Conservation (phyloP, 1,140 invertebrate species). For the Micrasema minimum region DNA sequence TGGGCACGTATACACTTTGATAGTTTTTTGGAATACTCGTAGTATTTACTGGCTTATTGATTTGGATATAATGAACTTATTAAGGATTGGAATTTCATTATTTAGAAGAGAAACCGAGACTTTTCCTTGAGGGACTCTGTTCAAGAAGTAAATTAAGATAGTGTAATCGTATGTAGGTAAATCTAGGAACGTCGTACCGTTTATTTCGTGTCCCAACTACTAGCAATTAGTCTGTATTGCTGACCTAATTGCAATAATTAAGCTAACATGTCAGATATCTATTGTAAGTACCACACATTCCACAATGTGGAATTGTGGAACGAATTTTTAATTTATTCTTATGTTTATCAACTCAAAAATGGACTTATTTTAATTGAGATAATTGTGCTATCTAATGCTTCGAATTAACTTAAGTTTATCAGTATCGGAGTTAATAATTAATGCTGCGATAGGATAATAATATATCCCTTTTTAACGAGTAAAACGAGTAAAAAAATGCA, state of each 20-base stretch:
- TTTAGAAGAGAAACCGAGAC: too few species aligned
- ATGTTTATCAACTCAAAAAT: conserved; percentile 16
- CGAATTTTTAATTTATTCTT: conserved; percentile 7
- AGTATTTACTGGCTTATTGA: too few species aligned
- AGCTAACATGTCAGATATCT: conserved; percentile 52
- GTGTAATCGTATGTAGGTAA: conserved; percentile 11
- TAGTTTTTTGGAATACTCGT: too few species aligned
- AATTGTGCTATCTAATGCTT: conserved; percentile 1
- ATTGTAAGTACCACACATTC: conserved; percentile 33
- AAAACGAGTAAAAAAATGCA: too few species aligned
- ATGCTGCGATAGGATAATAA: too few species aligned
- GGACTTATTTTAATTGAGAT: conserved; percentile 11
- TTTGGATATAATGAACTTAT: too few species aligned
- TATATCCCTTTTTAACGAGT: too few species aligned
- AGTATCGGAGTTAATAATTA: too few species aligned
- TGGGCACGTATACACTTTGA: too few species aligned
- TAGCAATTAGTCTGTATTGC: conserved; percentile 51
- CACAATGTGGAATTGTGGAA: conserved; percentile 7
- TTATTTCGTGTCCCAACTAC: conserved; percentile 42
- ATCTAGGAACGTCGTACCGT: conserved; percentile 19
- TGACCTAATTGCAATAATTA: conserved; percentile 53
- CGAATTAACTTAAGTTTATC: too few species aligned
- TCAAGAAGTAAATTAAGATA: background rate
- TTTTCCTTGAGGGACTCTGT: background rate
- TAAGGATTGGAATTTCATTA: too few species aligned